phyloP scores from a whole-genome alignment of 2,113 vertebrate species.

The Hylia prasina region DNA sequence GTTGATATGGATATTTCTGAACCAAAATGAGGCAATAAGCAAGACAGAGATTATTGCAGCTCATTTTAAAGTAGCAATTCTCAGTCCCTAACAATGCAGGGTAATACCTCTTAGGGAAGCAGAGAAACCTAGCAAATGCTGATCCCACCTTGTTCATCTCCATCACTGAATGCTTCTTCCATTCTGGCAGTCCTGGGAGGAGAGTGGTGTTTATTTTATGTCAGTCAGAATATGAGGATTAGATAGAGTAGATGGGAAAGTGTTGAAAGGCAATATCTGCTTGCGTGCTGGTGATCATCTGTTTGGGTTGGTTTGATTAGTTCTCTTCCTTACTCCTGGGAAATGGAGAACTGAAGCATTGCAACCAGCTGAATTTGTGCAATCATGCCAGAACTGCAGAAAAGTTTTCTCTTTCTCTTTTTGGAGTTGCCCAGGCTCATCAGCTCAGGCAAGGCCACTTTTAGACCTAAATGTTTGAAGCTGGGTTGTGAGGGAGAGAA shows the following conservation, averaged over 20 bases:
- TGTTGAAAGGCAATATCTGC: not conserved
- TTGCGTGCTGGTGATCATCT: not conserved
- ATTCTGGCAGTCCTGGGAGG: not conserved
- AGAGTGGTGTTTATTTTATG: not conserved
- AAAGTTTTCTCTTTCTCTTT: not conserved
- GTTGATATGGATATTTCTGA: not conserved
- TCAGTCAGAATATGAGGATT: not conserved
- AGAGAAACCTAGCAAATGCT: not conserved
- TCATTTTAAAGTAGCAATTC: not conserved
- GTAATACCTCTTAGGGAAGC: not conserved
- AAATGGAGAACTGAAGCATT: not conserved
- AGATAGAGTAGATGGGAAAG: not conserved
- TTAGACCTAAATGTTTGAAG: not conserved
- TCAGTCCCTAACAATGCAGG: not conserved
- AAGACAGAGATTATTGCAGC: not conserved
- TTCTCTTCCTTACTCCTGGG: not conserved
- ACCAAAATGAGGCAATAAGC: not conserved
- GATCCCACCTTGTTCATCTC: not conserved
- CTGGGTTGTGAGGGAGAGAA: not conserved
- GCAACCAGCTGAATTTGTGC: not conserved
- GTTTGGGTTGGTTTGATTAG: not conserved
- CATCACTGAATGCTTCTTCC: not conserved
- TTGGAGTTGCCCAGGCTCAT: not conserved
- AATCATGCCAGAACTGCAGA: not conserved
- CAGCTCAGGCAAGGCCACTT: not conserved